Base-by-base conservation (phyloP, 2,113 vertebrate genomes). In the Chaetodon trifascialis region DNA sequence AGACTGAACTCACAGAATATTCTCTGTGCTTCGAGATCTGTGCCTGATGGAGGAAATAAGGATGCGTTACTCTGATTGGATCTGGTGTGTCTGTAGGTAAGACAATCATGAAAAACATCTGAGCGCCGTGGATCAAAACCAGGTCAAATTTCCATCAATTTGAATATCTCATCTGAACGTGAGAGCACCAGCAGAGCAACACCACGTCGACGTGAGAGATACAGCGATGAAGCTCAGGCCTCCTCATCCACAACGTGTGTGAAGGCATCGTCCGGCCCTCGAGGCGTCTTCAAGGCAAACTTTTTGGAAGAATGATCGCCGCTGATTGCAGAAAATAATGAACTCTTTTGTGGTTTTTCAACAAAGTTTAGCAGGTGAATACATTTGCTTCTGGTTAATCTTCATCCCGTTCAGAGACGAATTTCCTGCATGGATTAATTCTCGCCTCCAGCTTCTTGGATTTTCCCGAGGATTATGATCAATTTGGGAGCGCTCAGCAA, bases 311-410 rank as follows among this genome's bases (percentile, higher is more conserved):
- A 87, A 84, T 83, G 56, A 77, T 85, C 75, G 75, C 42, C 64
- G 54, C 8, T 42, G 73, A 76, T 65, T 79, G 34, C 42, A 40
- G 40, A 11, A 47, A 52, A 79, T 75, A 77, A 80, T 81, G 44
- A 89, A 73, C 82, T 72, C 38, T 40, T 40, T 25, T 82, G 67
- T 34, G 38, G 80, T 76, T 74, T 79, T 83, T 80, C 59, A 56
- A 64, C 79, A 65, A 55, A 85, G 47, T 79, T 87, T 73, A 68
- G 67, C 47, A 69, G 46, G 71, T 56, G 55, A 83, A 71, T 56
- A 72, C 40, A 73, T 89, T 80, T 66, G 72, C 88, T 89, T 44
- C 38, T 64, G 58, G 73, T 74, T 91, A 92, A 92, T 92, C 82
- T 85, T 38, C 80, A 56, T 17, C 52, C 58, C 54, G 58, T 83